Evolutionary conservation across 2,797 vertebrate genomes (phyloP), one percentile per base, ranked within the genome.

Genomic region (Chaenodraco wilsoni): DNA sequence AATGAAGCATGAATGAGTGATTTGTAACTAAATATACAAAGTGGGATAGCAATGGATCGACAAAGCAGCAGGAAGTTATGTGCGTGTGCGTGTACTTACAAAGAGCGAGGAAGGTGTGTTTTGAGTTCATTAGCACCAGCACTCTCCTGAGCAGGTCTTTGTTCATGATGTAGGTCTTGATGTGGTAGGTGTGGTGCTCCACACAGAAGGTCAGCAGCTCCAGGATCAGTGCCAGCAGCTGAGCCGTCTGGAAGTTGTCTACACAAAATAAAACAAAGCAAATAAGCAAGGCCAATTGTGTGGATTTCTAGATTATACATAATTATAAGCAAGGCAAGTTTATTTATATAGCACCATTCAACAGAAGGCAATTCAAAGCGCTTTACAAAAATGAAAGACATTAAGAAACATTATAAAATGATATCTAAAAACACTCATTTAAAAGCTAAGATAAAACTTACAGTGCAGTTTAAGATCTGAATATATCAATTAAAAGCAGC

Each of bases 81-180:
- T 45, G 44, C 0, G 0, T 48, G 31, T 44, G 23, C 27, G 11
- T 2, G 13, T 23, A 97, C 97, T 98, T 94, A 99, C 98, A 99
- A 81, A 99, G 95, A 51, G 98, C 98, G 60, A 99, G 93, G 90
- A 99, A 99, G 0, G 98, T 98, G 91, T 99, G 98, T 89, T 98
- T 99, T n/a, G 98, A 99, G 93, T 99, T 99, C 98, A 99, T 99
- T 85, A 99, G 96, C 72, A 98, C 96, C 85, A 99, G 92, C 2
- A 99, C 98, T 94, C 98, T 95, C 86, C 98, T 94, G 80, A 99
- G 95, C 86, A 99, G 94, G 88, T 99, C 98, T 93, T 97, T 99
- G 88, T 98, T 99, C 97, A 99, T 99, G 79, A 99, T 99, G 91
- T 99, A 99, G 82, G 97, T 99, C 94, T 99, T 99, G 91, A 99